Conservation (phyloP, 2,113 vertebrate genomes). For the Odontesthes bonariensis region DNA sequence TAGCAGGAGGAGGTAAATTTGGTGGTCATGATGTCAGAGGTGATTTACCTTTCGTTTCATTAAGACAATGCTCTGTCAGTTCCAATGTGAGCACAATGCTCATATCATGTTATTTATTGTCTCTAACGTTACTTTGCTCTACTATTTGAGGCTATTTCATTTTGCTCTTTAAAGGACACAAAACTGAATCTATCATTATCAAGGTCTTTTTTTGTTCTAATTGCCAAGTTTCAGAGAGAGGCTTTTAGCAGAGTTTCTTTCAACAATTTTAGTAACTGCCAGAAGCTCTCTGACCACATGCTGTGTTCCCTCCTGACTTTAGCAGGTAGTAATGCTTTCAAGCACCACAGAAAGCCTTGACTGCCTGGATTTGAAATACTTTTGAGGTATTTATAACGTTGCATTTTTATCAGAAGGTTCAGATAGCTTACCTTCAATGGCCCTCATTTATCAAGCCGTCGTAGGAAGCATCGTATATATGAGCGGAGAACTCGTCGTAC, state of each 20-base stretch:
- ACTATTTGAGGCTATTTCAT: not conserved
- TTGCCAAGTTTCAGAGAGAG: not conserved
- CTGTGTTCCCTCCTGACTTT: not conserved
- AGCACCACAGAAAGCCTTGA: not conserved
- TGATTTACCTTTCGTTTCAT: not conserved
- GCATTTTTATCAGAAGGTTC: too few relatives aligned
- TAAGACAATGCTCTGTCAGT: not conserved
- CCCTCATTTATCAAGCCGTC: too few relatives aligned
- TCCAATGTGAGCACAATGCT: not conserved
- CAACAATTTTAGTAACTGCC: not conserved
- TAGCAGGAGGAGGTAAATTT: not conserved
- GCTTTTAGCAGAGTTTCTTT: not conserved
- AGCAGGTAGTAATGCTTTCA: not conserved
- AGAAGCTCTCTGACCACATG: not conserved
- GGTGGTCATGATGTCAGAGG: too few relatives aligned
- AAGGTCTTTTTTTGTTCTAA: not conserved
- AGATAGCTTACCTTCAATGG: too few relatives aligned
- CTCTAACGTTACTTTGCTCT: not conserved
- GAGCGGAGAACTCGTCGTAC: too few relatives aligned
- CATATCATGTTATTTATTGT: not conserved
- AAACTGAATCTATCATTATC: not conserved
- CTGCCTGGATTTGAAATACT: not conserved
- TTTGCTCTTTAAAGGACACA: not conserved
- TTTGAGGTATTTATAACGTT: not conserved
- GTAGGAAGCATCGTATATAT: too few relatives aligned